Conservation (phyloP, 2,888 invertebrate genomes). For the Chrysolina americana region DNA sequence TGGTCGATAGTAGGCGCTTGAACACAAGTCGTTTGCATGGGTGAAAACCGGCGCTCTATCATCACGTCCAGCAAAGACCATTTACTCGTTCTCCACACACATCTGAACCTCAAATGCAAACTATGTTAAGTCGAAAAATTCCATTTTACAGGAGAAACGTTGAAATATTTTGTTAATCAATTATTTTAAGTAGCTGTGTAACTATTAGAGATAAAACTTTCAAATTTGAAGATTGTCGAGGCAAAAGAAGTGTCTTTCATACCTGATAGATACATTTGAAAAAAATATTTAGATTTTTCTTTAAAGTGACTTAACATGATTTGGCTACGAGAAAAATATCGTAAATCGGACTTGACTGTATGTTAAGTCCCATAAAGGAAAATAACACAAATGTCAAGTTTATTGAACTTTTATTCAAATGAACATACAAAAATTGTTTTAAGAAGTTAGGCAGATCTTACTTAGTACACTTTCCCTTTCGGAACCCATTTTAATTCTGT, state of each 20-base stretch:
- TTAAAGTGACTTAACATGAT: background rate
- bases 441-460: too few relatives aligned
- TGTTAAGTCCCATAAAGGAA: background rate
- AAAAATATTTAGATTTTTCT: background rate
- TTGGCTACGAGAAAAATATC: background rate
- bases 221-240: background rate
- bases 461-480: too few relatives aligned
- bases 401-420: too few relatives aligned
- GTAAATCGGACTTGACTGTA: background rate
- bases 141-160: too few relatives aligned
- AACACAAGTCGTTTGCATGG: too few relatives aligned
- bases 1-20: too few relatives aligned
- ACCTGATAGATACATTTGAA: background rate
- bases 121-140: too few relatives aligned
- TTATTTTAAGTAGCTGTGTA: background rate
- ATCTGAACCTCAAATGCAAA: background rate
- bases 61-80: too few relatives aligned
- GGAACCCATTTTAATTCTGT: constrained; percentile 1
- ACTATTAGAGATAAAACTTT: background rate
- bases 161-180: background rate
- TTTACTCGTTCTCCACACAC: background rate
- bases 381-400: background rate
- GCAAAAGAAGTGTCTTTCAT: background rate
- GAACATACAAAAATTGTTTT: too few relatives aligned
- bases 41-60: too few relatives aligned